A percentile compares a stretch with the other conserved stretches of the same genome.
Conservation (phyloP, 2,797 vertebrate genomes). For the Loris lydekkerianus region DNA sequence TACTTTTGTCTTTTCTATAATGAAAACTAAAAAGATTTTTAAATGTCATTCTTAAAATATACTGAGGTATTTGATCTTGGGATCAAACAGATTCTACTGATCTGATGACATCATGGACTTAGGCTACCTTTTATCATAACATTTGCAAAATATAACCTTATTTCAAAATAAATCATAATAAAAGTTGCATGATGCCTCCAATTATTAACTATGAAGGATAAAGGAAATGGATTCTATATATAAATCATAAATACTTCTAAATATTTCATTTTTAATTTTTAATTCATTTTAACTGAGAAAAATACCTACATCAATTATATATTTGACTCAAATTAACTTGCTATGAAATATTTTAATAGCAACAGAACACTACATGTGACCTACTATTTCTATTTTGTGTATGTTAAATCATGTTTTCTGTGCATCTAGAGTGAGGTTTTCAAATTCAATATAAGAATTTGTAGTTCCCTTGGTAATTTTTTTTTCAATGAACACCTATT, state of each 20-base stretch:
- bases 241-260: neutral
- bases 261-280: neutral
- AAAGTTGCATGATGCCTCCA: neutral
- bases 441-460: slow-evolving; percentile 45
- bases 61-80: neutral
- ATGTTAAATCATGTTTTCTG: neutral
- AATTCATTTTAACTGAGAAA: slow-evolving; percentile 13
- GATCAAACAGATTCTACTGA: neutral
- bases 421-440: slow-evolving; percentile 43
- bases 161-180: slow-evolving; percentile 28
- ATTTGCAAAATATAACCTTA: neutral
- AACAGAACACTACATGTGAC: neutral
- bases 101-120: neutral
- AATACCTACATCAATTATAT: neutral
- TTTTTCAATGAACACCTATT: slow-evolving; percentile 13
- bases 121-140: neutral
- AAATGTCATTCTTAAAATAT: slow-evolving; percentile 24
- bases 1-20: neutral
- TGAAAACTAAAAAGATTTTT: neutral
- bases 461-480: neutral
- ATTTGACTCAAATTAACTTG: slow-evolving; percentile 10
- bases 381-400: slow-evolving; percentile 42
- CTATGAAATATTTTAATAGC: neutral
- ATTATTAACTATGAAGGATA: neutral
- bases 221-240: neutral